phyloP scores from a whole-genome alignment of 2,888 invertebrate species.

The Dynastes grantii region DNA sequence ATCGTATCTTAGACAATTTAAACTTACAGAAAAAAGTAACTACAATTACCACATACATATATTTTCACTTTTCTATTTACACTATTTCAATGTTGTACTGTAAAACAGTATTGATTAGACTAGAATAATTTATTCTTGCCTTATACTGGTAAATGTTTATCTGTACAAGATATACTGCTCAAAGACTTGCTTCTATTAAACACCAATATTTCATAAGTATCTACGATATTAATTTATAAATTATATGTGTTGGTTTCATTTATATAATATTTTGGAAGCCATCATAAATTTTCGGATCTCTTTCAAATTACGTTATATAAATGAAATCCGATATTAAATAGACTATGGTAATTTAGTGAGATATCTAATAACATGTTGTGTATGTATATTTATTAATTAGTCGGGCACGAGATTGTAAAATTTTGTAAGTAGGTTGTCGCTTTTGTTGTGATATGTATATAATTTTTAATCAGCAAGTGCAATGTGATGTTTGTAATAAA shows the following conservation, averaged over 20 bases:
- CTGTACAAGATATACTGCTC: neutral
- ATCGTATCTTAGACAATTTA: too few species aligned
- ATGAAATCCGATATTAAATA: neutral
- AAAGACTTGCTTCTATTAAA: neutral
- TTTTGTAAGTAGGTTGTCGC: slow-evolving; percentile 30
- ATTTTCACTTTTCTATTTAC: neutral
- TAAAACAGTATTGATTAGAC: slow-evolving; percentile 29
- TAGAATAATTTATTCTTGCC: slow-evolving; percentile 1
- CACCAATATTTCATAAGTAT: slow-evolving; percentile 11
- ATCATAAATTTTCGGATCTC: neutral
- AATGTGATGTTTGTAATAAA: slow-evolving; percentile 44
- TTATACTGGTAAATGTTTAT: neutral
- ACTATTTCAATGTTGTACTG: neutral
- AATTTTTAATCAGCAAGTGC: slow-evolving; percentile 38
- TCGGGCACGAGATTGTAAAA: neutral
- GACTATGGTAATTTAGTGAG: neutral
- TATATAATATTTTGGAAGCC: neutral
- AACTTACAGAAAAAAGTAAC: too few species aligned
- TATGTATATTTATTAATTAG: slow-evolving; percentile 6
- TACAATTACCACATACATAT: too few species aligned
- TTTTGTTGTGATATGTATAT: slow-evolving; percentile 43
- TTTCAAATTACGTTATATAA: too few species aligned
- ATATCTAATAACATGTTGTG: neutral
- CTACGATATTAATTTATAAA: neutral
- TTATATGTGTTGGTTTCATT: neutral